A percentile compares a stretch with the other conserved stretches of the same genome.
Evolutionary conservation across 2,888 invertebrate species (phyloP).

Genomic region (Poecilus cupreus): DNA sequence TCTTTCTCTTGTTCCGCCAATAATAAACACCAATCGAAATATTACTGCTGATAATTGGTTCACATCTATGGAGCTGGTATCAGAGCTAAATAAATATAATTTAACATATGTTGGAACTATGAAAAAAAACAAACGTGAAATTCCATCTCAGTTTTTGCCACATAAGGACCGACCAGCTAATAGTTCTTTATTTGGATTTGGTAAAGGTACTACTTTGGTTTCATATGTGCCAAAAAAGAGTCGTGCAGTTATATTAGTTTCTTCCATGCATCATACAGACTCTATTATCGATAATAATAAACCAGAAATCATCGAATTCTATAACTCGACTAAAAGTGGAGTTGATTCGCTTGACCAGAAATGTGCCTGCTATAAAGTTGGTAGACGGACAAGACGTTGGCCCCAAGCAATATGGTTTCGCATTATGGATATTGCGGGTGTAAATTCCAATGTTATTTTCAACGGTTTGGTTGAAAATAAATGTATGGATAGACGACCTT

Average conservation of each 20-base stretch:
- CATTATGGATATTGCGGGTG: conserved; percentile 34
- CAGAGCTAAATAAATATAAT: conserved; percentile 60
- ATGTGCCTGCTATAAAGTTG: conserved; percentile 15
- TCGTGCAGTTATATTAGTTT: conserved; percentile 59
- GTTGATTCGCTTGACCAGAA: conserved; percentile 41
- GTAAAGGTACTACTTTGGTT: conserved; percentile 60
- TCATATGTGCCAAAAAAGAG: conserved; percentile 53
- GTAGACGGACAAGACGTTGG: conserved; percentile 36
- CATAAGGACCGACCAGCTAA: conserved; percentile 60
- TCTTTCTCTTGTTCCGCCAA: conserved; percentile 58
- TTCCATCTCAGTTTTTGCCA: conserved; percentile 64
- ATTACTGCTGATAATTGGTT: conserved; percentile 66
- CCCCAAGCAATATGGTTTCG: conserved; percentile 3
- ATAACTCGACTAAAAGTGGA: conserved; percentile 27
- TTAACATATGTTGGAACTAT: conserved; percentile 64
- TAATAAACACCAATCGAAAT: conserved; percentile 62
- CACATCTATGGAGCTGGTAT: conserved; percentile 62
- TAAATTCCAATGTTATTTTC: conserved; percentile 7
- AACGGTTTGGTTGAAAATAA: conserved; percentile 1
- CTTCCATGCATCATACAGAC: conserved; percentile 62
- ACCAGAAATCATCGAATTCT: conserved; percentile 47
- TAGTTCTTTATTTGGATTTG: conserved; percentile 62
- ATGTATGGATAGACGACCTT: background rate
- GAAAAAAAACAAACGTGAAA: conserved; percentile 64
- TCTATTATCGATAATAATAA: conserved; percentile 36